Conservation (phyloP, 2,113 vertebrate species). For the Setophaga petechia region DNA sequence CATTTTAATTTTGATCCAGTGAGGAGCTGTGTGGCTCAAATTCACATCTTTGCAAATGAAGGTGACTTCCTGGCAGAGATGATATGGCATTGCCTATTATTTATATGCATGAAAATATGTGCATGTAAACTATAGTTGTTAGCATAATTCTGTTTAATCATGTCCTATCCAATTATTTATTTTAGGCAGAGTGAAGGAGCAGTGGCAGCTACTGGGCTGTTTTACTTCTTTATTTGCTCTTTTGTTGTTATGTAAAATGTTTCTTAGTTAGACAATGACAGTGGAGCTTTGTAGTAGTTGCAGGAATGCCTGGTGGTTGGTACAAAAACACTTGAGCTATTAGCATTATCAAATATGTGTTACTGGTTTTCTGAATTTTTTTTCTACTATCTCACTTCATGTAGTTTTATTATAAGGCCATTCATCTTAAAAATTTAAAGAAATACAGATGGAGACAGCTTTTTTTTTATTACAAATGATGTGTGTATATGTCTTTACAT, state of each 20-base stretch:
- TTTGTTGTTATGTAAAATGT: background rate
- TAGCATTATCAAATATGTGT: background rate
- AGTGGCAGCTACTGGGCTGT: background rate
- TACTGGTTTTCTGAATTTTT: background rate
- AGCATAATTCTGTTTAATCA: background rate
- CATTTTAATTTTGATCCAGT: conserved; percentile 42
- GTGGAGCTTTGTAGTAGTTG: background rate
- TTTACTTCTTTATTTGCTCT: background rate
- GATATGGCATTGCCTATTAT: background rate
- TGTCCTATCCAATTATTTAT: background rate
- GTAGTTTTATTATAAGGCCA: background rate
- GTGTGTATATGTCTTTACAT: background rate
- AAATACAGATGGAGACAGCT: background rate
- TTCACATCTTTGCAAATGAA: conserved; percentile 14
- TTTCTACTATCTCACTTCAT: background rate
- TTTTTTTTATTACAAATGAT: background rate
- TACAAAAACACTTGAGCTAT: background rate
- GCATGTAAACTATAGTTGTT: background rate
- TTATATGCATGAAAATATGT: background rate
- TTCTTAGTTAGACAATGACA: background rate
- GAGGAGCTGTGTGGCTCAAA: background rate
- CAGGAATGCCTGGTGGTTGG: background rate
- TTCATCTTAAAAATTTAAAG: background rate
- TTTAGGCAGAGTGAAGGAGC: background rate
- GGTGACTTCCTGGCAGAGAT: background rate